Evolutionary conservation across 2,888 invertebrate genomes (phyloP).

Genomic region (Nycteola revayana): DNA sequence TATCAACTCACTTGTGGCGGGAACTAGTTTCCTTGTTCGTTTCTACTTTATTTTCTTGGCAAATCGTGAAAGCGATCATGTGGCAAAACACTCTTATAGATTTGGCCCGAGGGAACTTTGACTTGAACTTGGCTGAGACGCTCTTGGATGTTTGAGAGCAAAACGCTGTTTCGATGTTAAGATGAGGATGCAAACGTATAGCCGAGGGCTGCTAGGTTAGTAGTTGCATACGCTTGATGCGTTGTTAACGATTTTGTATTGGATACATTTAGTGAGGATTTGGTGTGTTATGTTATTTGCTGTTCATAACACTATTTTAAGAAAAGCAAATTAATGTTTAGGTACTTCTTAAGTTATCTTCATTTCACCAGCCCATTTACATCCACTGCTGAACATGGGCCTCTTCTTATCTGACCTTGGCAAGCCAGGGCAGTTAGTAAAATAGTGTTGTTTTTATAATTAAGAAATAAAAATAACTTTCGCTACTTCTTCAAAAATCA

Average conservation of each 20-base stretch:
- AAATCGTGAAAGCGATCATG: conserved; percentile 79
- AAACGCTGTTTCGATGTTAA: conserved; percentile 69
- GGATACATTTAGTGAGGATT: not conserved
- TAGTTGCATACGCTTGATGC: conserved; percentile 27
- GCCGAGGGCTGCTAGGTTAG: conserved; percentile 47
- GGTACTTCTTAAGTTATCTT: too few relatives aligned
- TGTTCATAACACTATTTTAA: too few relatives aligned
- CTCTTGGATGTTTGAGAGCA: conserved; percentile 70
- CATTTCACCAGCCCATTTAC: too few relatives aligned
- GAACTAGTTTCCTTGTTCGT: conserved; percentile 61
- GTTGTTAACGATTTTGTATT: conserved; percentile 15
- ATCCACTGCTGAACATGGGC: too few relatives aligned
- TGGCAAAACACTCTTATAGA: conserved; percentile 79
- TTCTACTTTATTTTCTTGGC: conserved; percentile 75
- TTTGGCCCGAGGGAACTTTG: conserved; percentile 76
- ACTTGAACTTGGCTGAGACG: conserved; percentile 62
- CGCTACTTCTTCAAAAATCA: too few relatives aligned
- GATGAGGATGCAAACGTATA: conserved; percentile 60
- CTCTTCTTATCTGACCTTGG: too few relatives aligned
- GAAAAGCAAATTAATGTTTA: too few relatives aligned
- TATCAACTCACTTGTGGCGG: conserved; percentile 63
- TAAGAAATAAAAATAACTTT: too few relatives aligned
- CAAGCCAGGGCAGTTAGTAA: too few relatives aligned
- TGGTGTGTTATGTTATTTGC: too few relatives aligned
- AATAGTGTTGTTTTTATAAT: too few relatives aligned